These are phyloP conservation scores for Acanthiza pusilla DNA, from an alignment of 2,797 vertebrate species.

Conservation along the genomic window DNA sequence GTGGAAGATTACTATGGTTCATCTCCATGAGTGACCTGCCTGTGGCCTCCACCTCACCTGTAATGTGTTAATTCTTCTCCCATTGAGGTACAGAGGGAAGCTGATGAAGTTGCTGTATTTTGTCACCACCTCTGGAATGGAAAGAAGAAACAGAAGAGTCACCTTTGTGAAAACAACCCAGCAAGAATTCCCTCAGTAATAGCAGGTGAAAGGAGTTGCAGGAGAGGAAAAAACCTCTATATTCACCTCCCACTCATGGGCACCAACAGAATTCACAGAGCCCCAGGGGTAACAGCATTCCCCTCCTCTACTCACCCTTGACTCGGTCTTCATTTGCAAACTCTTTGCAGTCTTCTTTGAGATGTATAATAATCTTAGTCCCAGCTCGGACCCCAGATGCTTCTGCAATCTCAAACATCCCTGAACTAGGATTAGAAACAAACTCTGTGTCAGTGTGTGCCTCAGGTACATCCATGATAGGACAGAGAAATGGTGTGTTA, in stretches of 20 bases:
- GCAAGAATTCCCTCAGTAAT: not conserved
- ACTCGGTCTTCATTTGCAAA: slow-evolving; percentile 89
- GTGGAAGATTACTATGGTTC: not conserved
- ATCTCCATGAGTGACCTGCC: not conserved
- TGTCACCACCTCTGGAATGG: slow-evolving; percentile 85
- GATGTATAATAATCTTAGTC: slow-evolving; percentile 91
- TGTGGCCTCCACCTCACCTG: slow-evolving; percentile 79
- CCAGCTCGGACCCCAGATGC: slow-evolving; percentile 88
- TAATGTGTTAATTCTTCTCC: slow-evolving; percentile 87
- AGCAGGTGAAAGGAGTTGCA: not conserved
- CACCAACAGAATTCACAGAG: not conserved
- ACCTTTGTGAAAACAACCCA: not conserved
- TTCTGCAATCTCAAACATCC: slow-evolving; percentile 89
- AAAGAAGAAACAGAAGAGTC: not conserved
- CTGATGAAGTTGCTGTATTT: slow-evolving; percentile 99
- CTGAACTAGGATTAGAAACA: slow-evolving; percentile 79
- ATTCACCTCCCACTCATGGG: not conserved
- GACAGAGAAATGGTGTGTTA: not conserved
- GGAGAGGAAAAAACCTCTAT: not conserved
- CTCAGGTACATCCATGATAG: not conserved
- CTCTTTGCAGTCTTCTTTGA: slow-evolving; percentile 92
- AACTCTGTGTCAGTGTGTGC: not conserved
- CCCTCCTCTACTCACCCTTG: slow-evolving; percentile 76
- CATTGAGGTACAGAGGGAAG: slow-evolving; percentile 92
- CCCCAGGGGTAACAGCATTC: not conserved